Conservation (phyloP, 2,797 vertebrate genomes). For the Eulemur albifrons region DNA sequence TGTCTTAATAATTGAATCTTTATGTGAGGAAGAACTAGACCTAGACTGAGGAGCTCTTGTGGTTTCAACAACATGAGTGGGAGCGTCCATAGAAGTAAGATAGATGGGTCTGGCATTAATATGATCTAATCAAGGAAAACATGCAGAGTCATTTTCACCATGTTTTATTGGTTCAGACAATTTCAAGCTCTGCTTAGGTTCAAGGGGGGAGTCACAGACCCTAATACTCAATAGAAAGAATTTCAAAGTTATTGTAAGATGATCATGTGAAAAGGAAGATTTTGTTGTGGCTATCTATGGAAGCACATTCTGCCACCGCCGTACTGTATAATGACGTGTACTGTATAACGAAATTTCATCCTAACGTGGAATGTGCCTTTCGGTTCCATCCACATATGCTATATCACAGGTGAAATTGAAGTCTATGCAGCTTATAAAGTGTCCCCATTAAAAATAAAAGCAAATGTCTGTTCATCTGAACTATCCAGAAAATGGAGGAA, state of each 20-base stretch:
- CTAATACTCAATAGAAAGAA: not conserved
- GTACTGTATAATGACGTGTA: too few relatives aligned
- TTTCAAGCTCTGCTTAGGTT: not conserved
- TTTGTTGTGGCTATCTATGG: not conserved
- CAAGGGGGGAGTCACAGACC: not conserved
- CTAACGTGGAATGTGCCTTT: not conserved
- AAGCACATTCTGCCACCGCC: not conserved
- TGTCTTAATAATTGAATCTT: too few relatives aligned
- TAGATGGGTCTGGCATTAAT: not conserved
- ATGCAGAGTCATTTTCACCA: not conserved
- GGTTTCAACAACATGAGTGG: too few relatives aligned
- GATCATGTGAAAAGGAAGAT: not conserved
- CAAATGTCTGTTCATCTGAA: not conserved
- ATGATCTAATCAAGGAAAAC: not conserved
- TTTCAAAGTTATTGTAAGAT: not conserved
- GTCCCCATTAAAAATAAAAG: not conserved
- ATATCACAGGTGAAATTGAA: not conserved
- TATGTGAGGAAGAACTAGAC: too few relatives aligned
- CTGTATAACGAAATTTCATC: not conserved
- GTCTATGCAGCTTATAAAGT: not conserved
- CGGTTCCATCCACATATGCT: not conserved
- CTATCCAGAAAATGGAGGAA: not conserved
- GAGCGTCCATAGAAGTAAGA: not conserved
- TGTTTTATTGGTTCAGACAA: not conserved
- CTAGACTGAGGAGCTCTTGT: too few relatives aligned